Evolutionary conservation across 2,797 vertebrate species (phyloP), one percentile per base, ranked within the genome.

Genomic region (Macropus fuliginosus): DNA sequence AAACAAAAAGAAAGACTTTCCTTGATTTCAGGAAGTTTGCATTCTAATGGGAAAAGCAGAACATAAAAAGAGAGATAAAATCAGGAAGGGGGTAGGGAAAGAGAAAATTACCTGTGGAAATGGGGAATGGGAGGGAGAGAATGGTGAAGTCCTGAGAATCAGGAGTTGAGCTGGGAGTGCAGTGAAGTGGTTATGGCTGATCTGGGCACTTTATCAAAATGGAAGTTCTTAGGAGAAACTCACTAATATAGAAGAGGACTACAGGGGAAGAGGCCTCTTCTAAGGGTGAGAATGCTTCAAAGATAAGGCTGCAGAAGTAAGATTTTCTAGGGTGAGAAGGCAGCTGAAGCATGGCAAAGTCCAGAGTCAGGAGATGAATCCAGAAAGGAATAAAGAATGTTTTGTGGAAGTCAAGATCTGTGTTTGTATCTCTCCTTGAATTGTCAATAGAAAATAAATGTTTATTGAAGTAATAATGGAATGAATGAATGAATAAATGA

Each of bases 401-500:
- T 21, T 2, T 40, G 66, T 21, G 18, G 27, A 87, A 87, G 9
- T 87, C 40, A 87, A 87, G 9, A 46, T 46, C 21, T 11, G 12
- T 87, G 21, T 46, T 81, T 81, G 21, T 16, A 91, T 50, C 31
- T 55, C 1, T 91, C 40, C 0, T 8, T 59, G 3, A 16, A 24
- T 62, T 93, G 40, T 46, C 9, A 11, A 11, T 87, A 87, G 74
- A 46, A 94, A 91, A 55, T 28, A 91, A 62, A 34, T 55, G 8
- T 52, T 94, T 90, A 89, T 90, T 93, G 46, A 91, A 57, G 0
- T 94, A 40, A 8, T 92, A 50, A 91, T 57, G 54, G 34, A 94
- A 92, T 46, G 40, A 46, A 46, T 87, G 8, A 87, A 87, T n/a
- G 8, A 87, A 87, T n/a, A 66, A 62, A 66, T 87, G 40, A 10